phyloP scores from a whole-genome alignment of 2,113 vertebrate genomes.

The Rhabdornis inornatus region DNA sequence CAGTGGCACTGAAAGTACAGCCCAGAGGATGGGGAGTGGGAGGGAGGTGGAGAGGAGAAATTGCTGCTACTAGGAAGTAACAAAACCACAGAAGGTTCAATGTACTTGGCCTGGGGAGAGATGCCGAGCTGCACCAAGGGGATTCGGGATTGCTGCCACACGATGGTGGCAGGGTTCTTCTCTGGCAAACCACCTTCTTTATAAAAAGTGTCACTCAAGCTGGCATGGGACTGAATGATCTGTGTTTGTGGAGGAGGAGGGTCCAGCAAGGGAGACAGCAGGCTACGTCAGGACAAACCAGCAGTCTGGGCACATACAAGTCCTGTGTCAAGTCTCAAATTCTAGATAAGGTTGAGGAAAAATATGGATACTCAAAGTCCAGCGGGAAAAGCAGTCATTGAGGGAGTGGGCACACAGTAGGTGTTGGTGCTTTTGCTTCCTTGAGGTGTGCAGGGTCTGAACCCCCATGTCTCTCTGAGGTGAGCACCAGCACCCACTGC shows the following conservation, averaged over 20 bases:
- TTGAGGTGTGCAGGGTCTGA: fast-evolving
- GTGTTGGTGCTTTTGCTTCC: neutral
- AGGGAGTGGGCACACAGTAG: fast-evolving
- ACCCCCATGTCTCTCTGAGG: fast-evolving
- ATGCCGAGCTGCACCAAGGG: neutral
- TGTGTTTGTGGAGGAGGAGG: neutral
- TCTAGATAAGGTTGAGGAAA: neutral
- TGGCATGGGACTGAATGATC: neutral
- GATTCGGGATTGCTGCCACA: neutral
- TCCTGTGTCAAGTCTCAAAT: neutral
- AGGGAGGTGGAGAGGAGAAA: neutral
- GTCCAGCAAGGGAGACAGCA: neutral
- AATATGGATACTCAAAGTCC: neutral
- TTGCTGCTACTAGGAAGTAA: neutral
- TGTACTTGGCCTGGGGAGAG: neutral
- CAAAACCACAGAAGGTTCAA: neutral
- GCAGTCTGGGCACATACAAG: neutral
- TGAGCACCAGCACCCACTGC: too few relatives aligned
- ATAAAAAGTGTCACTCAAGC: neutral
- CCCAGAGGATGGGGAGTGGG: neutral
- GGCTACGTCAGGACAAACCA: neutral
- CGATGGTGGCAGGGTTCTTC: neutral
- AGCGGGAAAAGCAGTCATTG: neutral
- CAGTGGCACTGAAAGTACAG: neutral
- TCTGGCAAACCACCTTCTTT: neutral